These are phyloP conservation scores for Osmerus mordax DNA, from an alignment of 2,113 vertebrate species.

Conservation along the genomic window DNA sequence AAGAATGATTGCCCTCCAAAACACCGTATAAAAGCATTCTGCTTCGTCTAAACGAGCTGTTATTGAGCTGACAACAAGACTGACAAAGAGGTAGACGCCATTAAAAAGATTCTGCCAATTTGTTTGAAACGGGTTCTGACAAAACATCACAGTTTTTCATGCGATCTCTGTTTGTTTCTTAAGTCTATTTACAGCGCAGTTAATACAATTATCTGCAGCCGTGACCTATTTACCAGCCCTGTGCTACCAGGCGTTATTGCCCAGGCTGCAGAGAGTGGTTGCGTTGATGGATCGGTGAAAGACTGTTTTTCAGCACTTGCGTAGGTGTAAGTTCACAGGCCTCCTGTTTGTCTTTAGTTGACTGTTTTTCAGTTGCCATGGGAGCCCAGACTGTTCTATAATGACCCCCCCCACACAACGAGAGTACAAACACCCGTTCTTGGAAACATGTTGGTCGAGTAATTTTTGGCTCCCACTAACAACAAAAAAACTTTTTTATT, in stretches of 20 bases:
- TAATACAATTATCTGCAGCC: conserved; percentile 69
- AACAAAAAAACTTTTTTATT: too few relatives aligned
- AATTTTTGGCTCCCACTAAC: too few relatives aligned
- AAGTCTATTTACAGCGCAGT: conserved; percentile 65
- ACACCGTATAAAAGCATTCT: neutral
- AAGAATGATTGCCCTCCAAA: neutral
- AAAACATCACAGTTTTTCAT: conserved; percentile 45
- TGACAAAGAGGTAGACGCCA: conserved; percentile 35
- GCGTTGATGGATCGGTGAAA: conserved; percentile 66
- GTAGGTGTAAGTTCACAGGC: conserved; percentile 73
- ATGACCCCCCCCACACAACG: conserved; percentile 35
- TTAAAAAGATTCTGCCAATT: conserved; percentile 48
- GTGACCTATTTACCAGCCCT: conserved; percentile 70
- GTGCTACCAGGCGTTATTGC: conserved; percentile 64
- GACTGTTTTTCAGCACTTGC: conserved; percentile 60
- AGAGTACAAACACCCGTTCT: neutral
- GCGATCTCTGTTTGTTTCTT: conserved; percentile 61
- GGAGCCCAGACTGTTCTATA: conserved; percentile 60
- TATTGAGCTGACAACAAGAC: conserved; percentile 53
- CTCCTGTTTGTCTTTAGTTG: conserved; percentile 72
- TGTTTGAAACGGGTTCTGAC: conserved; percentile 60
- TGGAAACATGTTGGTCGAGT: neutral
- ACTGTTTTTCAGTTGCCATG: conserved; percentile 71
- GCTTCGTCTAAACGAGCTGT: conserved; percentile 59
- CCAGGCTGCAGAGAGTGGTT: conserved; percentile 64